Evolutionary conservation across 2,113 vertebrate genomes (phyloP).

Genomic region (western clawed frog (Xenopus tropicalis)): UCB_Xtro_10.0 CM004446.2:142812001-142812500

Average conservation of each 20-base stretch:
- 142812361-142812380: too few relatives aligned
- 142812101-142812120: not conserved
- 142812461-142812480: too few relatives aligned
- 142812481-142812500: too few relatives aligned
- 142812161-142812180: not conserved
- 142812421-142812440: too few relatives aligned
- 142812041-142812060: slow-evolving; percentile 1
- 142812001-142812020: not conserved
- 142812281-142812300: too few relatives aligned
- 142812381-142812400: too few relatives aligned
- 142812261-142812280: not conserved
- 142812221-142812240: not conserved
- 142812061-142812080: not conserved
- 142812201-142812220: not conserved
- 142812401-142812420: too few relatives aligned
- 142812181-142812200: not conserved
- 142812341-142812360: too few relatives aligned
- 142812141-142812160: not conserved
- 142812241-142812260: not conserved
- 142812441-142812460: too few relatives aligned
- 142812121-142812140: not conserved
- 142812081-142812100: not conserved
- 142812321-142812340: too few relatives aligned
- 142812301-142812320: too few relatives aligned
- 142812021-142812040: slow-evolving; percentile 9